phyloP scores from a whole-genome alignment of 2,888 invertebrate species.

The Yponomeuta cagnagella region DNA sequence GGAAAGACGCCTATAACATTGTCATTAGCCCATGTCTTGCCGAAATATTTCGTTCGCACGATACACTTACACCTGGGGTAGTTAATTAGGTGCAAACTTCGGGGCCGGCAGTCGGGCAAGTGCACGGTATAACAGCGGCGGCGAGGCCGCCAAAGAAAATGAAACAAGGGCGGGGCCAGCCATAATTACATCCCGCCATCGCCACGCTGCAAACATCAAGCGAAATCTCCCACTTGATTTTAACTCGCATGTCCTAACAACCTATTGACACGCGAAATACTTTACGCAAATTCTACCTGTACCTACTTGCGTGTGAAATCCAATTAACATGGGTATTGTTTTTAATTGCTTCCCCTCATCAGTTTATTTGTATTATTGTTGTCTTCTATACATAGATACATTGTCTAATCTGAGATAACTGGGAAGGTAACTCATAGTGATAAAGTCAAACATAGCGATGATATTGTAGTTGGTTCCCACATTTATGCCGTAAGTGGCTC shows the following conservation, averaged over 20 bases:
- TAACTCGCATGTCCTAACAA: slow-evolving; percentile 57
- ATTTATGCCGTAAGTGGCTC: background rate
- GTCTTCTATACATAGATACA: background rate
- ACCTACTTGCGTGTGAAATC: background rate
- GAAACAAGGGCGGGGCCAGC: slow-evolving; percentile 51
- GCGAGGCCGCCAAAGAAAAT: slow-evolving; percentile 38
- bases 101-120: slow-evolving; percentile 39
- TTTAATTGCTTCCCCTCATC: slow-evolving; percentile 8
- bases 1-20: background rate
- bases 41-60: background rate
- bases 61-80: slow-evolving; percentile 10
- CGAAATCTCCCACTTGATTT: slow-evolving; percentile 53
- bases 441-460: background rate
- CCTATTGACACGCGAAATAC: slow-evolving; percentile 63
- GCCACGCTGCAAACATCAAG: slow-evolving; percentile 31
- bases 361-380: slow-evolving; percentile 1
- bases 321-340: slow-evolving; percentile 23
- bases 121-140: slow-evolving; percentile 21
- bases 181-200: slow-evolving; percentile 61
- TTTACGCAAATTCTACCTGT: background rate
- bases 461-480: background rate
- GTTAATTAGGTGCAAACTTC: slow-evolving; percentile 61
- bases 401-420: background rate
- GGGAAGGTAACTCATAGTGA: background rate
- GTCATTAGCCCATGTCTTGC: background rate